Conservation (phyloP, 2,797 vertebrate species). For the Lacerta bilineata region DNA sequence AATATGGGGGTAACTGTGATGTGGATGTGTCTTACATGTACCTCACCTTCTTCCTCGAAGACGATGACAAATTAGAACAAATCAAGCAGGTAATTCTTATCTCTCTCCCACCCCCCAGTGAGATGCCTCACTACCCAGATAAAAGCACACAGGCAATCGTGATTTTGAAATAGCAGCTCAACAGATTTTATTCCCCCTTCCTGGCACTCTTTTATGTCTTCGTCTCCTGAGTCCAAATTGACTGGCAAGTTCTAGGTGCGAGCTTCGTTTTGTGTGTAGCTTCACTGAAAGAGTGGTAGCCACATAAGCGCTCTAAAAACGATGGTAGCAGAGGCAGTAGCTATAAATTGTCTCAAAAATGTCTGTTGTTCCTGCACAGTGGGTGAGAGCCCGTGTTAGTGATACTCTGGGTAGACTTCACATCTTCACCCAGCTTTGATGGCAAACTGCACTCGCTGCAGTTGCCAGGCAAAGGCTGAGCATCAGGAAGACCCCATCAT, state of each 20-base stretch:
- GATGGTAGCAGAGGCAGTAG: neutral
- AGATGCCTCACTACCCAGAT: neutral
- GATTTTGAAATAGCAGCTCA: neutral
- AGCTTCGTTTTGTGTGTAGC: neutral
- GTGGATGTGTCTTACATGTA: constrained; percentile 98
- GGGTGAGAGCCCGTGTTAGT: too few species aligned
- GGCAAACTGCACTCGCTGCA: neutral
- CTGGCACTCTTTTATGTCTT: neutral
- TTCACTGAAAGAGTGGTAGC: neutral
- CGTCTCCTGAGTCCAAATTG: neutral
- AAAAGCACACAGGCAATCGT: neutral
- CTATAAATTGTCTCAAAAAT: neutral
- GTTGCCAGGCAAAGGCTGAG: neutral
- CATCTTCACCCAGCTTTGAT: neutral
- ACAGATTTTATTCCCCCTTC: neutral
- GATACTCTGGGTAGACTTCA: too few species aligned
- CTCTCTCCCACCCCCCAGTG: too few species aligned
- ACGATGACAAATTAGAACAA: constrained; percentile 92
- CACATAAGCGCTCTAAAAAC: neutral
- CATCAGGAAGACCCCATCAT: neutral
- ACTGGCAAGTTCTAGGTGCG: neutral
- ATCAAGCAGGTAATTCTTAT: constrained; percentile 88
- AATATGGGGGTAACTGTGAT: constrained; percentile 91
- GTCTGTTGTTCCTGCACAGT: neutral
- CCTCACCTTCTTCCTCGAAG: constrained; percentile 97